Percentiles rank a stretch among this genome's conserved stretches.
These are phyloP conservation scores for Drosophila varians DNA, from an alignment of 1,140 invertebrate genomes.

Conservation along the genomic window DNA sequence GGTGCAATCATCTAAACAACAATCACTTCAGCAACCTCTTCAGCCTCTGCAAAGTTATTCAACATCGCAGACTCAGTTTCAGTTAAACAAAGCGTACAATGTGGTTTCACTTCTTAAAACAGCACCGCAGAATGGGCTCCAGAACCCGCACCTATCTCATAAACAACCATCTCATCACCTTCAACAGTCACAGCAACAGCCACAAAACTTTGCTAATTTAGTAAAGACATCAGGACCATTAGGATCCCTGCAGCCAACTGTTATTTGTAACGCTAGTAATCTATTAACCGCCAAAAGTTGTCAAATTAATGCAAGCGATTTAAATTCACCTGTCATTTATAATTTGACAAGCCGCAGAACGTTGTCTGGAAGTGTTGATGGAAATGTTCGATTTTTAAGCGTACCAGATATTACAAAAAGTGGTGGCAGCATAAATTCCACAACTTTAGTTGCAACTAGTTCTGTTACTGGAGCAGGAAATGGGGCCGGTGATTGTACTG, in stretches of 20 bases:
- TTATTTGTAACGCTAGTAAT: conserved; percentile 51
- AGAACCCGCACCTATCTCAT: conserved; percentile 20
- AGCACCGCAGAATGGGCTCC: conserved; percentile 40
- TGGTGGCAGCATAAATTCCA: not conserved
- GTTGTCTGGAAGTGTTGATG: conserved; percentile 31
- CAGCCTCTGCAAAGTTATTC: conserved; percentile 14
- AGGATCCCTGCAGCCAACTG: conserved; percentile 42
- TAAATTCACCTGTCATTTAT: conserved; percentile 46
- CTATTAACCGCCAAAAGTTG: conserved; percentile 50
- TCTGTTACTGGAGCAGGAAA: conserved; percentile 6
- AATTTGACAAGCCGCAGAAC: conserved; percentile 42
- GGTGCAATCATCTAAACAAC: conserved; percentile 42
- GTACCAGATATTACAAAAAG: conserved; percentile 38
- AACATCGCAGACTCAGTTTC: conserved; percentile 59
- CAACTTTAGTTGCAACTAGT: conserved; percentile 4
- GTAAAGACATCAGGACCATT: conserved; percentile 36
- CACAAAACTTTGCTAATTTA: conserved; percentile 59
- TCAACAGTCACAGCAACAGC: conserved; percentile 38
- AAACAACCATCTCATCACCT: conserved; percentile 30
- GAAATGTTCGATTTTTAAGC: conserved; percentile 35
- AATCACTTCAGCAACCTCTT: conserved; percentile 23
- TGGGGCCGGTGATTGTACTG: conserved; percentile 1
- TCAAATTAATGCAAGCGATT: conserved; percentile 31
- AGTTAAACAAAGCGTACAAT: conserved; percentile 63
- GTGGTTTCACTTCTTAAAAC: conserved; percentile 57